A percentile compares a stretch with the other conserved stretches of the same genome.
Conservation (phyloP, 1,140 invertebrate genomes). For the Papilio helenus region DNA sequence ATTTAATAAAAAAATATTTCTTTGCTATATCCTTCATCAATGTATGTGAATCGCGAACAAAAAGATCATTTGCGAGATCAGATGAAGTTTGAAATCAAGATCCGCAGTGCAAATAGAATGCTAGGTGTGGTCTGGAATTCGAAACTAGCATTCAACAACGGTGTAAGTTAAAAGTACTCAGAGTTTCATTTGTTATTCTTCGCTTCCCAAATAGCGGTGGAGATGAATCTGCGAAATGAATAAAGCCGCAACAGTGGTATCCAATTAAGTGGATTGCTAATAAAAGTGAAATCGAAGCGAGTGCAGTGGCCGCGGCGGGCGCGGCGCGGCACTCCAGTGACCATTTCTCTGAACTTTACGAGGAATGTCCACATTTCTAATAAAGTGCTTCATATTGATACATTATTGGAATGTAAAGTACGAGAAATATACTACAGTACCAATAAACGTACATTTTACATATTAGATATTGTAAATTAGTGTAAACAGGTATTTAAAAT, state of each 20-base stretch:
- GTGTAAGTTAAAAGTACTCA: slow-evolving; percentile 17
- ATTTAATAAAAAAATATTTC: background rate
- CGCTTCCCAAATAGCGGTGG: slow-evolving; percentile 54
- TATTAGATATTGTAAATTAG: background rate
- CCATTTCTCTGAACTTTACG: slow-evolving; percentile 35
- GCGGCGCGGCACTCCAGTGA: slow-evolving; percentile 47
- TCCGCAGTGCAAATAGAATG: background rate
- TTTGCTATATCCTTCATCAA: background rate
- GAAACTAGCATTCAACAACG: background rate
- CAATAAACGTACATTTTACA: background rate
- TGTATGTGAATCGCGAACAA: background rate
- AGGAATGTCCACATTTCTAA: slow-evolving; percentile 9
- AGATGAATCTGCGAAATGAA: slow-evolving; percentile 77
- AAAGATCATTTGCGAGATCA: background rate
- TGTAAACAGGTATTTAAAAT: background rate
- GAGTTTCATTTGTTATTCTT: slow-evolving; percentile 45
- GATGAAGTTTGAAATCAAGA: background rate
- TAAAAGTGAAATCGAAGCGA: slow-evolving; percentile 82
- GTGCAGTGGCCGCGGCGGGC: slow-evolving; percentile 75
- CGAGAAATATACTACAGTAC: background rate
- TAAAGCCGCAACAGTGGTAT: slow-evolving; percentile 79
- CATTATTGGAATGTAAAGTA: background rate
- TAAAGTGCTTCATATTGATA: background rate
- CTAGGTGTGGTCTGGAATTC: slow-evolving; percentile 26
- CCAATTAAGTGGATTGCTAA: slow-evolving; percentile 82